phyloP scores from a whole-genome alignment of 2,113 vertebrate species.

The Neolamprologus variostigma region DNA sequence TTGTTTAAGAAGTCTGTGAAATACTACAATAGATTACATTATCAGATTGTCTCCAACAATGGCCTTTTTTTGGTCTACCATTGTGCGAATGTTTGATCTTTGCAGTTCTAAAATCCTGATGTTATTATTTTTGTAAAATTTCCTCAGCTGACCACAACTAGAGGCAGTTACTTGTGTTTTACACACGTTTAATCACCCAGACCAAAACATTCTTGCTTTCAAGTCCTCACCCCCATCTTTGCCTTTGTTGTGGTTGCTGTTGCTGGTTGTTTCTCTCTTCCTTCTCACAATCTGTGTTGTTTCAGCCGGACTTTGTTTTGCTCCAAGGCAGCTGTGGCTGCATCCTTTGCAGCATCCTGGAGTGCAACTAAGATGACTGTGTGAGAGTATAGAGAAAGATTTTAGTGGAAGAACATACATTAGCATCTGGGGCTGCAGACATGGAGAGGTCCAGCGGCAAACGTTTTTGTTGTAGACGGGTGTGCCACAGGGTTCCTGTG shows the following conservation, averaged over 20 bases:
- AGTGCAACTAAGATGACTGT: neutral
- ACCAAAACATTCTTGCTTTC: neutral
- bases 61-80: neutral
- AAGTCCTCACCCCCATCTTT: neutral
- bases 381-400: neutral
- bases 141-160: neutral
- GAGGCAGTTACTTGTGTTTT: neutral
- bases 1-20: neutral
- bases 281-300: slow-evolving; percentile 10
- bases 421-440: neutral
- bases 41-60: neutral
- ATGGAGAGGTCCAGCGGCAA: slow-evolving; percentile 38
- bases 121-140: neutral
- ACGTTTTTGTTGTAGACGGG: slow-evolving; percentile 53
- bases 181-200: neutral
- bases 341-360: slow-evolving; percentile 1
- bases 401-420: neutral
- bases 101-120: neutral
- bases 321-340: slow-evolving; percentile 19
- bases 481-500: slow-evolving; percentile 45
- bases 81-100: neutral
- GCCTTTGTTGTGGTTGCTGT: neutral
- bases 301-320: slow-evolving; percentile 26
- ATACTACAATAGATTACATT: neutral
- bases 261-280: neutral